Evolutionary conservation across 2,797 vertebrate species (phyloP), one percentile per base, ranked within the genome.

Genomic region (Presbytis comata): DNA sequence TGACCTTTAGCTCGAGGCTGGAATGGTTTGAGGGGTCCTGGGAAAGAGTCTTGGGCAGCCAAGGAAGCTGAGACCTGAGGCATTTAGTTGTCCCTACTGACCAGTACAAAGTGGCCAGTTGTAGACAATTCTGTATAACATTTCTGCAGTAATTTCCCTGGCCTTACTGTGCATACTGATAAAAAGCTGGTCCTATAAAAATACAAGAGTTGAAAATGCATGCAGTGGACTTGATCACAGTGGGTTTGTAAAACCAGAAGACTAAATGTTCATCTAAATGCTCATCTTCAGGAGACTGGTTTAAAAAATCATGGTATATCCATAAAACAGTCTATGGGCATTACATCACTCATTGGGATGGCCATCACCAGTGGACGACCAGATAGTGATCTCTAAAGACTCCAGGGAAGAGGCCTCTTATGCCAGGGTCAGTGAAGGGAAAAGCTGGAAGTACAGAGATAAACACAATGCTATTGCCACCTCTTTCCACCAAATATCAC

Each of bases 401-500:
- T 2, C 57, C 36, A n/a, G 8, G 41, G 21, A 13, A 67, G 22
- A n/a, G 30, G 3, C 21, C 4, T n/a, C 8, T 36, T 16, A 3
- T 8, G 0, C 8, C 1, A 67, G 16, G 12, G 28, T 33, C 17
- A 26, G 24, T 55, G 8, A 4, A 67, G n/a, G 41, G 46, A 67
- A 16, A 59, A 78, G 8, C 33, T 50, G 8, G 24, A 14, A n/a
- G 5, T 53, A 19, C 8, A 83, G 33, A 83, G 36, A 41, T 33
- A 46, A 39, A 39, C 9, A 12, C 8, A 9, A n/a, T 10, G 1
- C 1, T 14, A 9, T 39, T 19, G 9, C 3, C 8, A 3, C 44
- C 19, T 78, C 26, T 33, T 85, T 26, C 70, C 9, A 48, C 39
- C 14, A 24, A 53, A 46, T 67, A 8, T 57, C 50, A 36, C 10